These are phyloP conservation scores for Stenodema calcarata DNA, from an alignment of 2,888 invertebrate genomes.

Conservation along the genomic window DNA sequence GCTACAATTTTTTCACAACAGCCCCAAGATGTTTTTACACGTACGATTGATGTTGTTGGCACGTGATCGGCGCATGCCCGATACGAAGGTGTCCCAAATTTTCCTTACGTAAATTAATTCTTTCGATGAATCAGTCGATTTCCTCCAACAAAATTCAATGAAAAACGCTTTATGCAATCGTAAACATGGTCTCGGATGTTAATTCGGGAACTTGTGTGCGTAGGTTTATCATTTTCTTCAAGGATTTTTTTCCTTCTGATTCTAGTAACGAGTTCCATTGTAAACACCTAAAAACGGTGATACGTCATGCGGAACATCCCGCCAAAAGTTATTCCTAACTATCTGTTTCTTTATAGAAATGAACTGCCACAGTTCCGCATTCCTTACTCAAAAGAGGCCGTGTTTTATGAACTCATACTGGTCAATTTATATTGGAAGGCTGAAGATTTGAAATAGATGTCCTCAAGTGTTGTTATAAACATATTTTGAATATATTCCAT, in stretches of 20 bases:
- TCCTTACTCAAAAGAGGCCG: too few relatives aligned
- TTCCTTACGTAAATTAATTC: not conserved
- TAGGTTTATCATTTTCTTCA: not conserved
- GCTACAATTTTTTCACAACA: not conserved
- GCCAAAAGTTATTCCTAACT: too few relatives aligned
- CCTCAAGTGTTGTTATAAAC: too few relatives aligned
- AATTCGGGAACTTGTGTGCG: not conserved
- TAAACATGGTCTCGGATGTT: not conserved
- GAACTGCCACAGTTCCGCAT: too few relatives aligned
- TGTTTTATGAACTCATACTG: too few relatives aligned
- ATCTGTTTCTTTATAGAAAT: too few relatives aligned
- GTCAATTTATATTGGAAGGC: too few relatives aligned
- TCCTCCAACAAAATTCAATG: not conserved
- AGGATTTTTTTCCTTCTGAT: not conserved
- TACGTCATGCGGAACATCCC: not conserved
- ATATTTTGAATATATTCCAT: too few relatives aligned
- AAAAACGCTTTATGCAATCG: not conserved
- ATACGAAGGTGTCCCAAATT: not conserved
- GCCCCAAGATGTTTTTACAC: not conserved
- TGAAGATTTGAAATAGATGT: too few relatives aligned
- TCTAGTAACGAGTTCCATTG: not conserved
- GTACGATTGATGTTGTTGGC: not conserved
- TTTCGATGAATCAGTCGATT: not conserved
- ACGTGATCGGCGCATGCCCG: not conserved
- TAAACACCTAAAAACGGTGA: not conserved